phyloP scores from a whole-genome alignment of 2,888 invertebrate species.

The Unio pictorum region DNA sequence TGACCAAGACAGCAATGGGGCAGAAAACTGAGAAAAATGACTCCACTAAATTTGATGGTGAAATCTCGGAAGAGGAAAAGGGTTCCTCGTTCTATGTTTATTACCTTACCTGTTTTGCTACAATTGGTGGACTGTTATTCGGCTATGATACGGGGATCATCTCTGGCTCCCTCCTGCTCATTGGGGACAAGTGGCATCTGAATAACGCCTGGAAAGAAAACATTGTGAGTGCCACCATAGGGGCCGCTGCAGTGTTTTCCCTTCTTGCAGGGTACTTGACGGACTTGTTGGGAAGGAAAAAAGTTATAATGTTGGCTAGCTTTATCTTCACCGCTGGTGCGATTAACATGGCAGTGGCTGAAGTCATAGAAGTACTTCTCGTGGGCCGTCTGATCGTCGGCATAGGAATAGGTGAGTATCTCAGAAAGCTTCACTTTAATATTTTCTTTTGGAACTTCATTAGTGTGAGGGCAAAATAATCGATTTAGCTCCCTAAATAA shows the following conservation, averaged over 20 bases:
- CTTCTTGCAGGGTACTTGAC: constrained; percentile 72
- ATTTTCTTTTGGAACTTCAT: too few species aligned
- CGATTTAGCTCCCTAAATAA: too few species aligned
- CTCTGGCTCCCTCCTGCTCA: constrained; percentile 73
- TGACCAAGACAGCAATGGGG: too few species aligned
- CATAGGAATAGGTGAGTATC: constrained; percentile 71
- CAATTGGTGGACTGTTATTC: constrained; percentile 74
- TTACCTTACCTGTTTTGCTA: constrained; percentile 62
- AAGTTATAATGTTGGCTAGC: constrained; percentile 73
- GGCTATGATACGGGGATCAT: constrained; percentile 74
- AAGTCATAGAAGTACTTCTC: constrained; percentile 65
- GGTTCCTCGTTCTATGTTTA: constrained; percentile 51
- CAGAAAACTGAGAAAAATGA: too few species aligned
- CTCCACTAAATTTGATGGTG: too few species aligned
- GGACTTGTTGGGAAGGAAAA: constrained; percentile 73
- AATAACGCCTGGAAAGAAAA: constrained; percentile 72
- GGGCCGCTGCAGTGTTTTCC: constrained; percentile 72
- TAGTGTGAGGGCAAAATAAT: too few species aligned
- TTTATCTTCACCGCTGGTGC: constrained; percentile 73
- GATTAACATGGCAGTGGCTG: constrained; percentile 70
- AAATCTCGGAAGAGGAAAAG: constrained; percentile 5
- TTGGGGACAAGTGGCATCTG: constrained; percentile 63
- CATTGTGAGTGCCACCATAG: constrained; percentile 73
- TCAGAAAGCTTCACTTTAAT: too few species aligned
- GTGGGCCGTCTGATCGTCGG: constrained; percentile 72